Evolutionary conservation across 92 coral and sea anemone species (phyloP).

Genomic region (Palythoa grandis): DNA sequence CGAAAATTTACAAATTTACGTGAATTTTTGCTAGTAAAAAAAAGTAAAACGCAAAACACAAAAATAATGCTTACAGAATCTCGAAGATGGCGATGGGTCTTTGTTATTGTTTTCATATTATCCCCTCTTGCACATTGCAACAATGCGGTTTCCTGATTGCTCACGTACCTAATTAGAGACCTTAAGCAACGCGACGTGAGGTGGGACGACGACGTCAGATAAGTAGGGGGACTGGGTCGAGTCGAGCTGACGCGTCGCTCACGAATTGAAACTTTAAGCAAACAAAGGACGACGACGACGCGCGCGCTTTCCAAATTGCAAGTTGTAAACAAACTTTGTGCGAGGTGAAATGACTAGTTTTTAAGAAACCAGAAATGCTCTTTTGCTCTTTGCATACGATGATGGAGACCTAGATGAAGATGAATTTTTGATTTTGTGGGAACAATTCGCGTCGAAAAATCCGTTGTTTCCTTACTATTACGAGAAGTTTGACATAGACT

Average conservation of each 20-base stretch:
- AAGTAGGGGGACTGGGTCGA: background rate
- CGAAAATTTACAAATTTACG: no score
- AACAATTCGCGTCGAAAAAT: background rate
- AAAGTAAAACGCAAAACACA: no score
- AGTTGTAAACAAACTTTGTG: background rate
- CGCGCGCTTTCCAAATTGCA: background rate
- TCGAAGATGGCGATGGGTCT: no score
- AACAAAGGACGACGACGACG: background rate
- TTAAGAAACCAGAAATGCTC: slow-evolving; percentile 6
- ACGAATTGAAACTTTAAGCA: background rate
- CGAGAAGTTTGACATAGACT: background rate
- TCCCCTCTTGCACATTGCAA: no score
- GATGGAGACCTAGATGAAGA: background rate
- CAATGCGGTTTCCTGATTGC: no score
- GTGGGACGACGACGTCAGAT: background rate
- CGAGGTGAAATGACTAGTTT: slow-evolving; percentile 3
- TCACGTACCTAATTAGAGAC: no score
- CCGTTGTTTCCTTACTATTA: slow-evolving; percentile 4
- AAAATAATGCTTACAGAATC: no score
- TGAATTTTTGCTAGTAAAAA: no score
- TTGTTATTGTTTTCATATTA: no score
- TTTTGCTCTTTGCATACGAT: background rate
- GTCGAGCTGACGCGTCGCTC: background rate
- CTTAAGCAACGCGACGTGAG: background rate
- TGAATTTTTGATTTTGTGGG: background rate